Evolutionary conservation across 2,888 invertebrate genomes (phyloP).

Genomic region (Ctena decussata): DNA sequence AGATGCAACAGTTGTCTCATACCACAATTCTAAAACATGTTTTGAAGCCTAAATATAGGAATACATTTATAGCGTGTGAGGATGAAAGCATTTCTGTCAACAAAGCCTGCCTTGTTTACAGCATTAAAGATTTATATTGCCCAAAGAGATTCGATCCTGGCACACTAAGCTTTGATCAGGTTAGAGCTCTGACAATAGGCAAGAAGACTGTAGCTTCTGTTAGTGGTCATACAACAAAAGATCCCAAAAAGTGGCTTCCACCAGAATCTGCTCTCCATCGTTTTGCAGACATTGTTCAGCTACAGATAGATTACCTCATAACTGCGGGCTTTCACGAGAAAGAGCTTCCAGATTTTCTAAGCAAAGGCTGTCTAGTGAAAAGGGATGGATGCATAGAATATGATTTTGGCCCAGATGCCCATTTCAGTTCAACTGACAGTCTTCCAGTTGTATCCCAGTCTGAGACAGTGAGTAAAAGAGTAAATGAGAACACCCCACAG

Average conservation of each 20-base stretch:
- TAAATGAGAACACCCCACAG: not conserved
- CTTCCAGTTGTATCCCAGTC: not conserved
- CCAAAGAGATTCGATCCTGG: not conserved
- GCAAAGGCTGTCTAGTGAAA: not conserved
- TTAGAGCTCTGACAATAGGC: conserved; percentile 11
- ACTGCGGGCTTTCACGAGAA: not conserved
- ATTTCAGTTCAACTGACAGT: not conserved
- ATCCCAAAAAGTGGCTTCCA: conserved; percentile 21
- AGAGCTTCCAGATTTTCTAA: not conserved
- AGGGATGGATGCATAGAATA: not conserved
- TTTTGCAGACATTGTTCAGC: conserved; percentile 1
- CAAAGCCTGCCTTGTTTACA: not conserved
- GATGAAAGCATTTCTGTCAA: not conserved
- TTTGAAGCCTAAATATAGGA: not conserved
- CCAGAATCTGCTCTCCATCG: conserved; percentile 14
- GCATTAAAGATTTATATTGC: not conserved
- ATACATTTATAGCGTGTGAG: not conserved
- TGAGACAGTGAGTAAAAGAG: not conserved
- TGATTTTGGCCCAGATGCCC: not conserved
- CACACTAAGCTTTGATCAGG: conserved; percentile 1
- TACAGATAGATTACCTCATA: conserved; percentile 18
- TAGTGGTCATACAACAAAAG: not conserved
- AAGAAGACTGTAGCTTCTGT: not conserved
- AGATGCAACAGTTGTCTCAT: conserved; percentile 21
- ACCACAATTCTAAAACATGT: not conserved